A percentile compares a stretch with the other conserved stretches of the same genome.
These are phyloP conservation scores for Morone saxatilis DNA, from an alignment of 2,113 vertebrate genomes.

Conservation along the genomic window DNA sequence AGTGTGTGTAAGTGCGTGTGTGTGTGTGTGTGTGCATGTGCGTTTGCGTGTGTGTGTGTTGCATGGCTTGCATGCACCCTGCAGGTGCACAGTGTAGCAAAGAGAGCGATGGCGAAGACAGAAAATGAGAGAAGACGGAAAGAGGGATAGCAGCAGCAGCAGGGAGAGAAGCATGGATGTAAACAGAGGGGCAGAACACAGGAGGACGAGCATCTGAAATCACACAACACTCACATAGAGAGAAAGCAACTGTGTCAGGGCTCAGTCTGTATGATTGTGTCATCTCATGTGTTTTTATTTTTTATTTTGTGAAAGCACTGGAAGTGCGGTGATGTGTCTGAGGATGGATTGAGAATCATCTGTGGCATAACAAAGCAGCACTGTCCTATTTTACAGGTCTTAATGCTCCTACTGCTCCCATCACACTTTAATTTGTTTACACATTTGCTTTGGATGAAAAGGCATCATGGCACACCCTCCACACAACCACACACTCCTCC, in stretches of 20 bases:
- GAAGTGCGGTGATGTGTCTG: constrained; percentile 44
- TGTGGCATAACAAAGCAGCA: constrained; percentile 55
- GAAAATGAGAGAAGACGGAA: constrained; percentile 62
- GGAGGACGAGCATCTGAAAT: constrained; percentile 61
- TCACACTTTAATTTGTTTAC: constrained; percentile 77
- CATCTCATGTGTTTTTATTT: constrained; percentile 17
- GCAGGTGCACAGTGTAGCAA: constrained; percentile 75
- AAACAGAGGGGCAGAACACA: constrained; percentile 72
- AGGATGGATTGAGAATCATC: constrained; percentile 43
- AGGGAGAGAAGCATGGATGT: constrained; percentile 75
- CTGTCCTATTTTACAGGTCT: constrained; percentile 62
- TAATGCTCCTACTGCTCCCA: constrained; percentile 55
- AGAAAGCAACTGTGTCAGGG: constrained; percentile 59
- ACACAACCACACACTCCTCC: constrained; percentile 60
- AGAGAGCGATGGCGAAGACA: constrained; percentile 73
- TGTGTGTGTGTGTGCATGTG: constrained; percentile 16
- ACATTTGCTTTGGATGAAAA: constrained; percentile 63
- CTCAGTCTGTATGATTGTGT: constrained; percentile 46
- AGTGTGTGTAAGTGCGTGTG: constrained; percentile 16
- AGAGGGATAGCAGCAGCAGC: constrained; percentile 54
- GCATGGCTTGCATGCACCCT: constrained; percentile 63
- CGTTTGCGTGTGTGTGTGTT: neutral
- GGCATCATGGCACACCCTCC: constrained; percentile 58
- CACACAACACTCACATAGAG: constrained; percentile 41
- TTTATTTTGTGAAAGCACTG: constrained; percentile 42